Evolutionary conservation across 2,888 invertebrate genomes (phyloP).

Genomic region (Lampropteryx suffumata): DNA sequence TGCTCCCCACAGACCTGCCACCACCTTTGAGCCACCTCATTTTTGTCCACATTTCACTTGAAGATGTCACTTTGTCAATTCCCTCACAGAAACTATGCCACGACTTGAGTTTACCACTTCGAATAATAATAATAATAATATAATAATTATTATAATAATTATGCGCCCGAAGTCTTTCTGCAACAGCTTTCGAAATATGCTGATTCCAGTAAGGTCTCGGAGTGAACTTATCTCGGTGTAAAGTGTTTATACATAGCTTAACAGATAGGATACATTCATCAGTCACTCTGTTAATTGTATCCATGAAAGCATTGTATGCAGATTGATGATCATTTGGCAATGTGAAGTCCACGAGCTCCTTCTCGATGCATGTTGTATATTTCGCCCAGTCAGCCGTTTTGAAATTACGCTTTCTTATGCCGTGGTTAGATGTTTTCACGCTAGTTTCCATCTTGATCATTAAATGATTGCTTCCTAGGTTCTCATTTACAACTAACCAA

Average conservation of each 20-base stretch:
- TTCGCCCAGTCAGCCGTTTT: constrained; percentile 3
- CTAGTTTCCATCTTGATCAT: background rate
- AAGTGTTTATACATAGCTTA: background rate
- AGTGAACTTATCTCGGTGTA: background rate
- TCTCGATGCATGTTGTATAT: background rate
- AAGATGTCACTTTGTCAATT: background rate
- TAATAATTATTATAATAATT: too few species aligned
- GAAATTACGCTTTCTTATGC: constrained; percentile 5
- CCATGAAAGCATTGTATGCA: background rate
- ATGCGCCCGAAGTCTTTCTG: background rate
- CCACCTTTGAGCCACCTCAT: constrained; percentile 11
- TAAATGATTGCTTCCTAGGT: constrained; percentile 7
- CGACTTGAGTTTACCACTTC: background rate
- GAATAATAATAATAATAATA: too few species aligned
- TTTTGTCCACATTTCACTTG: constrained; percentile 5
- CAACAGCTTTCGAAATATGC: constrained; percentile 2
- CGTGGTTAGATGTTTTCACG: too few species aligned
- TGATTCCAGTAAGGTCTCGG: constrained; percentile 13
- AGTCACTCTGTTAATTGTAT: background rate
- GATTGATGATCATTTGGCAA: background rate
- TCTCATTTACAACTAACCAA: background rate
- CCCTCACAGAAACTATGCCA: background rate
- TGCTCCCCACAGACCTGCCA: background rate
- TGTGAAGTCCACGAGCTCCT: background rate
- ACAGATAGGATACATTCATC: background rate